Percentiles rank a stretch among this genome's conserved stretches.
Conservation (phyloP, 2,888 invertebrate genomes). For the Rhagium mordax region DNA sequence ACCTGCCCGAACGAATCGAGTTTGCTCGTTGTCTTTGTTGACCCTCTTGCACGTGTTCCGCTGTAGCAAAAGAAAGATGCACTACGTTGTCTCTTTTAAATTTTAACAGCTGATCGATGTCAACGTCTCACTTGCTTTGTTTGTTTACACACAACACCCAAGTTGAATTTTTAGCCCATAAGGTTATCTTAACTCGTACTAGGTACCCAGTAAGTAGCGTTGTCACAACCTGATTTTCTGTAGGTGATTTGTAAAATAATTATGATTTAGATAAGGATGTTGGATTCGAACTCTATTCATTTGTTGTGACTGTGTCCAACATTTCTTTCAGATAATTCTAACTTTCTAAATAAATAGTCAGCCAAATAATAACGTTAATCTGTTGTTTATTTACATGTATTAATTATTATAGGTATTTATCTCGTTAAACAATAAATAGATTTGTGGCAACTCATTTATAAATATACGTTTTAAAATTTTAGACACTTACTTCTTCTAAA, state of each 20-base stretch:
- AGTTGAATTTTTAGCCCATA: not conserved
- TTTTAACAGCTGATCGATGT: conserved; percentile 19
- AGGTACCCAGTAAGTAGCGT: not conserved
- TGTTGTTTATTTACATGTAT: not conserved
- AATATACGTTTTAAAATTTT: no score
- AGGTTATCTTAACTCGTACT: not conserved
- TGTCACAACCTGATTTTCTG: not conserved
- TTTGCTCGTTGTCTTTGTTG: not conserved
- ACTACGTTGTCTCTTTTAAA: not conserved
- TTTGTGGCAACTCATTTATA: no score
- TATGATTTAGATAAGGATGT: not conserved
- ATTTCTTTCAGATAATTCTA: not conserved
- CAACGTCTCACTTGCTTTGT: conserved; percentile 12
- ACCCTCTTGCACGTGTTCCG: not conserved
- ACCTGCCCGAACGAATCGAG: not conserved
- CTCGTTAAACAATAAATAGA: no score
- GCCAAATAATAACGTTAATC: not conserved
- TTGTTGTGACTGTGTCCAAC: not conserved
- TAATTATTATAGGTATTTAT: no score
- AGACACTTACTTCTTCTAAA: conserved; percentile 72
- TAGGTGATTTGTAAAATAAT: no score
- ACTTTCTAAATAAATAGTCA: not conserved
- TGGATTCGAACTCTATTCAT: not conserved
- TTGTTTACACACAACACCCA: conserved; percentile 5
- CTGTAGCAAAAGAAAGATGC: not conserved